Evolutionary conservation across 2,797 vertebrate genomes (phyloP).

Genomic region (Peromyscus eremicus): DNA sequence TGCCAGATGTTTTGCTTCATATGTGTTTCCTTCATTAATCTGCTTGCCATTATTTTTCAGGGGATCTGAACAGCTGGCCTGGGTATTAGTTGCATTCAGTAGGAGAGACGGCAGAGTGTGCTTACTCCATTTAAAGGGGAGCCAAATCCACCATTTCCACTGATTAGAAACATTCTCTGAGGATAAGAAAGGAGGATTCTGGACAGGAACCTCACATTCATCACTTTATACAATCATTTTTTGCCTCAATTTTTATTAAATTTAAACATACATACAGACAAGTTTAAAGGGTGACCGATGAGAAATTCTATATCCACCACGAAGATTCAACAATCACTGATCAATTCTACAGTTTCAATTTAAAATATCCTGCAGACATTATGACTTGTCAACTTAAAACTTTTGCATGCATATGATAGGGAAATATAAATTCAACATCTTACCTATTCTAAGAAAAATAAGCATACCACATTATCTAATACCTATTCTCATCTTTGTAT

Average conservation of each 20-base stretch:
- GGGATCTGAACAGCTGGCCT: neutral
- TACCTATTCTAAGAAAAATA: conserved; percentile 38
- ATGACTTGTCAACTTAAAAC: conserved; percentile 47
- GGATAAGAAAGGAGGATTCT: neutral
- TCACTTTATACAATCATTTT: conserved; percentile 50
- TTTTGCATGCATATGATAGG: conserved; percentile 59
- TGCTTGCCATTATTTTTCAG: neutral
- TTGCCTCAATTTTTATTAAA: conserved; percentile 68
- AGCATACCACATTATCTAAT: conserved; percentile 31
- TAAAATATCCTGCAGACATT: conserved; percentile 49
- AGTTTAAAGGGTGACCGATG: conserved; percentile 5
- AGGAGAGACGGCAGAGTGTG: neutral
- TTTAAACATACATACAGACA: conserved; percentile 55
- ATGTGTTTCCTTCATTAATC: conserved; percentile 14
- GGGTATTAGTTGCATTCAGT: neutral
- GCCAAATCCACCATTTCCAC: neutral
- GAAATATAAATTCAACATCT: neutral
- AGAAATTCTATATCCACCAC: conserved; percentile 15
- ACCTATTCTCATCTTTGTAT: neutral
- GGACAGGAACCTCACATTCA: neutral
- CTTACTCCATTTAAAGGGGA: neutral
- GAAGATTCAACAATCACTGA: conserved; percentile 15
- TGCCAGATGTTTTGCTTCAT: neutral
- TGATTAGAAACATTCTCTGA: neutral
- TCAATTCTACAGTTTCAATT: conserved; percentile 45